Conservation (phyloP, 2,797 vertebrate species). For the Enteromius radiatus region DNA sequence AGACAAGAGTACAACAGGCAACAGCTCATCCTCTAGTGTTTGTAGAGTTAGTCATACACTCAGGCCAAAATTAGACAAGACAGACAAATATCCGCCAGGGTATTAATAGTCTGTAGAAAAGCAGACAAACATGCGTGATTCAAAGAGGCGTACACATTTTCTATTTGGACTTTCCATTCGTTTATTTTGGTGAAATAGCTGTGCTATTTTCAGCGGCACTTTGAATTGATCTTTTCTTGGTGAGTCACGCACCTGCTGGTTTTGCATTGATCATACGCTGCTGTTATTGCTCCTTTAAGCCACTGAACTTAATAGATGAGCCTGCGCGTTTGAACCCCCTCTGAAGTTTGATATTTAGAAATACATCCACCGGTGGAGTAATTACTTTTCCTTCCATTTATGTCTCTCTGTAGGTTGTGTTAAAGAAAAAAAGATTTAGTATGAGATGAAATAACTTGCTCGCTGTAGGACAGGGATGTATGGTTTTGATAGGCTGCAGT, state of each 20-base stretch:
- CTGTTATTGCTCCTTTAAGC: constrained; percentile 41
- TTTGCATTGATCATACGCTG: constrained; percentile 30
- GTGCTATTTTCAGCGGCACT: constrained; percentile 52
- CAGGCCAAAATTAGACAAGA: constrained; percentile 16
- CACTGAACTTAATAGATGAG: constrained; percentile 40
- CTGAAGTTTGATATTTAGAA: constrained; percentile 43
- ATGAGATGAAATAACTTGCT: constrained; percentile 15
- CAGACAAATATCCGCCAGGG: not conserved
- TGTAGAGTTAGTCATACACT: constrained; percentile 13
- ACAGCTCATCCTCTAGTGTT: not conserved
- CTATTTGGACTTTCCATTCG: not conserved
- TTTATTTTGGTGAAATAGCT: constrained; percentile 40
- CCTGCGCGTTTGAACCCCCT: not conserved
- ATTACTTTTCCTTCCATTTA: constrained; percentile 32
- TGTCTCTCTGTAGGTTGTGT: constrained; percentile 18
- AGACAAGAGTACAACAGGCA: not conserved
- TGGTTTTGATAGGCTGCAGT: constrained; percentile 47
- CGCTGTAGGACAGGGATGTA: constrained; percentile 34
- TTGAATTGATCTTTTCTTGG: constrained; percentile 42
- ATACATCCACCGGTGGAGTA: constrained; percentile 30
- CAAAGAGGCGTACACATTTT: not conserved
- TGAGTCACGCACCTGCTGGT: constrained; percentile 42
- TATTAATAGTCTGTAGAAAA: constrained; percentile 18
- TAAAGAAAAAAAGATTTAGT: constrained; percentile 27
- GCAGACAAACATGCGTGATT: constrained; percentile 41